These are phyloP conservation scores for Caenorhabditis latens DNA, from an alignment of 1,140 invertebrate genomes.

Conservation along the genomic window DNA sequence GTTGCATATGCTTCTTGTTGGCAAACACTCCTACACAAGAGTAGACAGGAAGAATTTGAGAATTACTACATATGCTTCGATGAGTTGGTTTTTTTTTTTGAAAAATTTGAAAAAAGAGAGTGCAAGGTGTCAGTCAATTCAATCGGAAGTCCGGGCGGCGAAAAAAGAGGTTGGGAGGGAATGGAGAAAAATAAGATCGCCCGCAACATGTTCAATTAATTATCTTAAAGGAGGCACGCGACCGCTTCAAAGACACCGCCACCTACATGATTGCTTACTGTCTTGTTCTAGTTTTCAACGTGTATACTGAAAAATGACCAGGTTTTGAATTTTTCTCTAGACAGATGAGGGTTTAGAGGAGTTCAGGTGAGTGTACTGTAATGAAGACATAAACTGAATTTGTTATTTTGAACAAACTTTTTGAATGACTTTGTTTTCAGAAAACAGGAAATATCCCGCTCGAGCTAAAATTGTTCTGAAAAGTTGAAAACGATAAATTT, in stretches of 20 bases:
- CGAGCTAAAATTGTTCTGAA: too few relatives aligned
- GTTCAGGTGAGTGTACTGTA: too few relatives aligned
- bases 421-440: too few relatives aligned
- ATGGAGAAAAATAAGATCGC: conserved; percentile 19
- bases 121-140: conserved; percentile 38
- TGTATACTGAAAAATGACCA: neutral
- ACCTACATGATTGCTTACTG: conserved; percentile 55
- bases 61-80: neutral
- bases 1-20: conserved; percentile 37
- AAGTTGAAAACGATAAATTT: too few relatives aligned
- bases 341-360: too few relatives aligned
- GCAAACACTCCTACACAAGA: neutral
- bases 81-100: conserved; percentile 9
- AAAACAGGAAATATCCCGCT: too few relatives aligned
- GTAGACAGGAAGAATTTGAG: conserved; percentile 21
- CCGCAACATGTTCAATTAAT: conserved; percentile 51
- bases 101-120: neutral
- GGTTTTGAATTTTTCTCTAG: neutral
- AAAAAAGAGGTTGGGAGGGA: neutral
- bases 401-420: too few relatives aligned
- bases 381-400: too few relatives aligned
- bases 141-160: conserved; percentile 18
- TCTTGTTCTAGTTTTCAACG: conserved; percentile 40
- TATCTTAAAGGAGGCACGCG: conserved; percentile 54
- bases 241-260: conserved; percentile 44